Percentiles rank a stretch among this genome's conserved stretches.
These are phyloP conservation scores for Hyperoplus lanceolatus DNA, from an alignment of 2,797 vertebrate species.

Conservation along the genomic window DNA sequence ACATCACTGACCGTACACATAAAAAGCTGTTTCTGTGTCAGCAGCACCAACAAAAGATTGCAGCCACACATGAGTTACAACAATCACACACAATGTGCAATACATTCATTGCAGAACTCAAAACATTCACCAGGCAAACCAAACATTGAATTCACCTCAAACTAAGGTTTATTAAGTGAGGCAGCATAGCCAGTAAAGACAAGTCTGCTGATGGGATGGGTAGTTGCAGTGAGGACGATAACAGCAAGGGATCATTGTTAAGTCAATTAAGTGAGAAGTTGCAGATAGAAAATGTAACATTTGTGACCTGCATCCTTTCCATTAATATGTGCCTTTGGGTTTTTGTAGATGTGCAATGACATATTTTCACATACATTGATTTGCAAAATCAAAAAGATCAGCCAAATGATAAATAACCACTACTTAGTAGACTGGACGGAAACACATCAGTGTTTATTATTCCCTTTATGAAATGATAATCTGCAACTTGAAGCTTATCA, in stretches of 20 bases:
- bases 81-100: constrained; percentile 35
- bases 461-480: constrained; percentile 50
- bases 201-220: constrained; percentile 8
- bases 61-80: neutral
- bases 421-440: neutral
- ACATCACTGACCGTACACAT: neutral
- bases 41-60: constrained; percentile 12
- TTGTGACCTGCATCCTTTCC: constrained; percentile 5
- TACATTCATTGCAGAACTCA: constrained; percentile 44
- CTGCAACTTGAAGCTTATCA: constrained; percentile 41
- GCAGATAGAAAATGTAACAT: constrained; percentile 39
- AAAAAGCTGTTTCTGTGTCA: constrained; percentile 14
- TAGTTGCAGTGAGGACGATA: constrained; percentile 18
- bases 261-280: constrained; percentile 9
- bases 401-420: constrained; percentile 9
- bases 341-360: neutral
- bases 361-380: constrained; percentile 3
- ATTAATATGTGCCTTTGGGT: constrained; percentile 6
- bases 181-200: constrained; percentile 8
- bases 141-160: neutral
- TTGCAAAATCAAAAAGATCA: neutral
- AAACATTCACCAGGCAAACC: neutral
- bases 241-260: constrained; percentile 1
- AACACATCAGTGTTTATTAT: constrained; percentile 18
- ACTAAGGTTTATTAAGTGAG: constrained; percentile 14